Evolutionary conservation across 2,113 vertebrate genomes (phyloP), one percentile per base, ranked within the genome.

Genomic region (Ciconia stormi): DNA sequence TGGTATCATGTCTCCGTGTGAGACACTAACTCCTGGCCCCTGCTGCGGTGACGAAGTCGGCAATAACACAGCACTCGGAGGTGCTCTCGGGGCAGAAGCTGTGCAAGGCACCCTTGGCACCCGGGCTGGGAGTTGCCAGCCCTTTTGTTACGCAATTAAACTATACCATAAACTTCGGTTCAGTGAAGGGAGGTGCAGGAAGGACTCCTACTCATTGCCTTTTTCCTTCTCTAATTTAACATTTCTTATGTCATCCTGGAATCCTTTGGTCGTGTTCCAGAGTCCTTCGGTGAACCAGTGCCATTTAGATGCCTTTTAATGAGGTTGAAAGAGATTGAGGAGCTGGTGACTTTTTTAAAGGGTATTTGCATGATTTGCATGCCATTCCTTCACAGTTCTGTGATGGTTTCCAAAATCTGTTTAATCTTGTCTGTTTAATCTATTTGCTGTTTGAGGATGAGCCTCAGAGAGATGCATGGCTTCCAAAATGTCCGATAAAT

Each of bases 51-150:
- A 15, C 11, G 11, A 49, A 50, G 8, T 19, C 7, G 0, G 71
- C 52, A 11, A 3, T 84, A 69, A 81, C 81, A 8, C 63, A 7
- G 65, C 0, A 0, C 53, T 47, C 1, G 0, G 82, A 71, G 61
- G n/a, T 58, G 78, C 78, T 79, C 36, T 38, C 1, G 2, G 61
- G 29, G 40, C 82, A 71, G 78, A 50, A 90, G 82, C 81, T 67
- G 73, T 66, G 46, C 61, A 27, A 21, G 82, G 88, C 71, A 58
- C 79, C 74, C 74, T 49, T 29, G 52, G 87, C 65, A 77, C 52
- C 52, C 65, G 10, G 56, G 66, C 70, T 93, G 77, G 78, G 92
- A 94, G 65, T 12, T 82, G 38, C 90, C 92, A 95, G 44, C 74
- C 30, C 89, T 90, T 72, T 67, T 56, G 52, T 77, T 42, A 34